Evolutionary conservation across 1,140 invertebrate species (phyloP).

Genomic region (Leptonema lineaticorne): DNA sequence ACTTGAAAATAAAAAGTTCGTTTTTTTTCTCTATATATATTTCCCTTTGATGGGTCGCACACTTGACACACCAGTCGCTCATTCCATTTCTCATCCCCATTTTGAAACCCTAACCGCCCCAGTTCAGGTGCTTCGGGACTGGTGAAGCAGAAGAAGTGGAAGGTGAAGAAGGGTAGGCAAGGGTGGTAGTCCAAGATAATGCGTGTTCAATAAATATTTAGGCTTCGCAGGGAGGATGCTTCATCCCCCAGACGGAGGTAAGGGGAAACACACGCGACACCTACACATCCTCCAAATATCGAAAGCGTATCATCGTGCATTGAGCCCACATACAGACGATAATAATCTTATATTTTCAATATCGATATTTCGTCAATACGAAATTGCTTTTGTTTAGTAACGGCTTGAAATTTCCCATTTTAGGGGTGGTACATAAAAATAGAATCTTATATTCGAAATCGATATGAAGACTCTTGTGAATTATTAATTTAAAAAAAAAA

Average conservation of each 20-base stretch:
- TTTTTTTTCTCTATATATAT: too few relatives aligned
- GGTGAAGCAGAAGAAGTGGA: too few relatives aligned
- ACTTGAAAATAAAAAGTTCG: too few relatives aligned
- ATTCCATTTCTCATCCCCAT: not conserved
- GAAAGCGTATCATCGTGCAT: conserved; percentile 29
- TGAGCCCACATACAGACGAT: conserved; percentile 13
- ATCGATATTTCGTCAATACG: too few relatives aligned
- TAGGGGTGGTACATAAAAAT: too few relatives aligned
- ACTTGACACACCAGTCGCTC: not conserved
- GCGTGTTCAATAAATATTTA: conserved; percentile 41
- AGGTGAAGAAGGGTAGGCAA: not conserved
- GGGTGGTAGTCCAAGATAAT: conserved; percentile 37
- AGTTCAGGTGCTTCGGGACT: not conserved
- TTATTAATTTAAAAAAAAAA: too few relatives aligned
- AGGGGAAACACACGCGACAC: conserved; percentile 18
- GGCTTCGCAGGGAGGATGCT: conserved; percentile 28
- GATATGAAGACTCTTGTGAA: too few relatives aligned
- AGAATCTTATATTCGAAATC: too few relatives aligned
- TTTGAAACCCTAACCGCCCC: not conserved
- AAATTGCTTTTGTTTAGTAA: too few relatives aligned
- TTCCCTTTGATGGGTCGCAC: not conserved
- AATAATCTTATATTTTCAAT: too few relatives aligned
- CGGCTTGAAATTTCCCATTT: too few relatives aligned
- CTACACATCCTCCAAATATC: conserved; percentile 26
- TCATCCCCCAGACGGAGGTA: conserved; percentile 1